These are phyloP conservation scores for Linyphia triangularis DNA, from an alignment of 2,888 invertebrate species.

Conservation along the genomic window DNA sequence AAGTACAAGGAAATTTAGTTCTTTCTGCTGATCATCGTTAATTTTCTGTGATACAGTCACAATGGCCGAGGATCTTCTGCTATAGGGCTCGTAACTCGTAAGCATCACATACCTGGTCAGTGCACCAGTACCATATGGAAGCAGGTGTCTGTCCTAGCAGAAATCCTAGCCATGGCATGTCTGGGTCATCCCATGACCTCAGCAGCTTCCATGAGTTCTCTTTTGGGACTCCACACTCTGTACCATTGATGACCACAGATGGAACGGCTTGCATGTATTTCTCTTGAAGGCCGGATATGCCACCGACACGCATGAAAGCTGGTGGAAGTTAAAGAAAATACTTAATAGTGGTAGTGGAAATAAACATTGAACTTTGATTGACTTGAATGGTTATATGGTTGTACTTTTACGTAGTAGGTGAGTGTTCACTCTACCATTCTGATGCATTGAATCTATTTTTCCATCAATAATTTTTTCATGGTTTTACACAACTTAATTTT, in stretches of 20 bases:
- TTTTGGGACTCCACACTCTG: conserved; percentile 78
- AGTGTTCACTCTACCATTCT: no score
- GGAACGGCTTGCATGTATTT: conserved; percentile 80
- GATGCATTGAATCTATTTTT: no score
- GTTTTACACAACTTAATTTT: no score
- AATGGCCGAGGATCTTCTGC: no score
- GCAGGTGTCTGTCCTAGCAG: conserved; percentile 82
- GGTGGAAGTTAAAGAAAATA: conserved; percentile 8
- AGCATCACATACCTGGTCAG: conserved; percentile 79
- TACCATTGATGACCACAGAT: conserved; percentile 76
- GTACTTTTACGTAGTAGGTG: no score
- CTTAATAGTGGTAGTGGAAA: neutral
- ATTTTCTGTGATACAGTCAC: no score
- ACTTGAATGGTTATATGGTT: no score
- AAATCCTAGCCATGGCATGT: conserved; percentile 82
- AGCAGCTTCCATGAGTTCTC: conserved; percentile 81
- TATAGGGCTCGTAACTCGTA: no score
- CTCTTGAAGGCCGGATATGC: conserved; percentile 79
- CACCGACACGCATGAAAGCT: conserved; percentile 81
- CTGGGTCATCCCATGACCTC: conserved; percentile 79
- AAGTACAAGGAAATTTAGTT: no score
- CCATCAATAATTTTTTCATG: no score
- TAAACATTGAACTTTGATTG: no score
- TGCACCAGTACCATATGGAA: conserved; percentile 81
- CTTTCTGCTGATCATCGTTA: no score